phyloP scores from a whole-genome alignment of 2,888 invertebrate genomes.

The Tetrapedia diversipes region DNA sequence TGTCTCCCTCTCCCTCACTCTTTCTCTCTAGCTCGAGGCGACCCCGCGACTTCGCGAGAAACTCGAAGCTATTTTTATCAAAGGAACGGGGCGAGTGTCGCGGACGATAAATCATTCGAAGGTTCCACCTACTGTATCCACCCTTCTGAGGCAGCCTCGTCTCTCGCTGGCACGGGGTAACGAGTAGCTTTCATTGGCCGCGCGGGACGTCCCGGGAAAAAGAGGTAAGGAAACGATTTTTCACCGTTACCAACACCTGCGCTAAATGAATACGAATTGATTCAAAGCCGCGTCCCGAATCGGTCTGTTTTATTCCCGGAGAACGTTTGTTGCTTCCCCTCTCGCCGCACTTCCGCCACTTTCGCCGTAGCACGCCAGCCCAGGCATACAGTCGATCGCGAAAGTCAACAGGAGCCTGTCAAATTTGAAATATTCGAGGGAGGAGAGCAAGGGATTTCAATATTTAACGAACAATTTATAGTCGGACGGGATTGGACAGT shows the following conservation, averaged over 20 bases:
- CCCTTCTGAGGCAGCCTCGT: slow-evolving; percentile 63
- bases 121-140: slow-evolving; percentile 64
- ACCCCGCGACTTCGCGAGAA: slow-evolving; percentile 44
- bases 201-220: slow-evolving; percentile 54
- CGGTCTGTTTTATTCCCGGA: slow-evolving; percentile 60
- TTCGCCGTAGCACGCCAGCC: too few species aligned
- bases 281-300: slow-evolving; percentile 66
- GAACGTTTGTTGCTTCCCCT: slow-evolving; percentile 43
- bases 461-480: too few species aligned
- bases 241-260: slow-evolving; percentile 70
- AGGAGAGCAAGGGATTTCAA: too few species aligned
- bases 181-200: slow-evolving; percentile 67
- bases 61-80: slow-evolving; percentile 63
- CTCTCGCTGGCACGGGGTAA: slow-evolving; percentile 60
- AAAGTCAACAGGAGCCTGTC: too few species aligned
- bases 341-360: neutral
- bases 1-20: neutral
- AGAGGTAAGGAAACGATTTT: slow-evolving; percentile 74
- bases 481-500: too few species aligned
- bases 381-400: too few species aligned
- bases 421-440: too few species aligned
- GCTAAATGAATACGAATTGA: slow-evolving; percentile 77
- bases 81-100: slow-evolving; percentile 62
- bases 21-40: neutral
- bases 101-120: slow-evolving; percentile 69